Base-by-base conservation (phyloP, 2,888 invertebrate genomes). In the Eugnorisma glareosa region DNA sequence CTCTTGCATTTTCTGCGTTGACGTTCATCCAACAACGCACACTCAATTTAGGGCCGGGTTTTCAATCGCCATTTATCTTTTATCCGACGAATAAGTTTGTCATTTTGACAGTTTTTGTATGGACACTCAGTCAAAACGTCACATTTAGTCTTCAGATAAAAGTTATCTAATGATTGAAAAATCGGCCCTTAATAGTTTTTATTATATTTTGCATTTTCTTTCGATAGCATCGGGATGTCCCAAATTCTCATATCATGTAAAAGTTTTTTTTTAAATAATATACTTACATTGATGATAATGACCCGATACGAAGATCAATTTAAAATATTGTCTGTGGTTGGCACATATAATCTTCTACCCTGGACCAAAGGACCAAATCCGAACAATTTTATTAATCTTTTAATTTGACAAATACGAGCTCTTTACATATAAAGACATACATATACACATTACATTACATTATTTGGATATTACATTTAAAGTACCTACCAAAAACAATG, bases 401-500 rank as follows among this genome's bases (percentile, higher is more conserved):
- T 7, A 37, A 28, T 28, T 48, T 48, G 11, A 75, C 21, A 18
- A 67, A 40, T 24, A 18, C 21, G 45, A 54, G 28, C 15, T 37
- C 28, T 67, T 28, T n/a, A 64, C 11, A 37, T 59, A 80, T 54
- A 57, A 35, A 21, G 37, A n/a, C n/a, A n/a, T n/a, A n/a, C n/a
- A n/a, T n/a, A n/a, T n/a, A n/a, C n/a, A n/a, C n/a, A n/a, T n/a
- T n/a, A n/a, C n/a, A n/a, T n/a, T n/a, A n/a, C n/a, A n/a, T n/a
- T n/a, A n/a, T n/a, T n/a, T n/a, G n/a, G n/a, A n/a, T n/a, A n/a
- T 28, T n/a, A 64, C 11, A 37, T 59, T 79, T 54, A 57, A 35
- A 21, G 37, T 59, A 54, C 11, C n/a, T 59, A 54, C 11, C n/a
- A 61, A 35, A 61, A 67, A 40, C 68, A 82, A 77, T 81, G 40